Conservation (phyloP, 2,888 invertebrate genomes). For the Philhelius pedissequus region DNA sequence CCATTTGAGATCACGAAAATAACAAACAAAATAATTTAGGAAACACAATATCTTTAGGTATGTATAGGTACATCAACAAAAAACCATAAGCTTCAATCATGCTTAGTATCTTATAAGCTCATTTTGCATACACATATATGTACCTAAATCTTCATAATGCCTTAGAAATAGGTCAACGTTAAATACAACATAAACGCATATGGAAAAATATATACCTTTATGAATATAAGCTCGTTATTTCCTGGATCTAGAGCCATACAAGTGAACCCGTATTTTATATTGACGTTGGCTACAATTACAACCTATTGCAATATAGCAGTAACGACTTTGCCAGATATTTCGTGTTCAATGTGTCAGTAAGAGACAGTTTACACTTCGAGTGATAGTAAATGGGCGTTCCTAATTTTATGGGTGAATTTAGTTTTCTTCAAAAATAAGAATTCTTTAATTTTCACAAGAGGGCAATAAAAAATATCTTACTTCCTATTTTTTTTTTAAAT, state of each 20-base stretch:
- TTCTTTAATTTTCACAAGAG: neutral
- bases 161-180: slow-evolving; percentile 18
- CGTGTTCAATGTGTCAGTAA: slow-evolving; percentile 5
- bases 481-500: neutral
- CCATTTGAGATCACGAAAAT: neutral
- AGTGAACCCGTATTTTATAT: neutral
- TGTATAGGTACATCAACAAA: too few relatives aligned
- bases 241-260: slow-evolving; percentile 8
- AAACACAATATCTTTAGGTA: neutral
- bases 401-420: slow-evolving; percentile 20
- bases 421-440: neutral
- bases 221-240: neutral
- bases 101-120: slow-evolving; percentile 13
- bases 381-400: slow-evolving; percentile 21
- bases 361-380: slow-evolving; percentile 12
- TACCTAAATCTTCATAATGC: neutral
- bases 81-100: slow-evolving; percentile 3
- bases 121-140: too few relatives aligned
- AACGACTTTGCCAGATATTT: neutral
- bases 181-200: neutral
- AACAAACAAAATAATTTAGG: too few relatives aligned
- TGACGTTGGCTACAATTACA: neutral
- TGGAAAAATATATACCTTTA: neutral
- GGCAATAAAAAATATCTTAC: neutral
- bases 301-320: neutral